Evolutionary conservation across 2,113 vertebrate species (phyloP), one percentile per base, ranked within the genome.

Genomic region (Tetrao urogallus): DNA sequence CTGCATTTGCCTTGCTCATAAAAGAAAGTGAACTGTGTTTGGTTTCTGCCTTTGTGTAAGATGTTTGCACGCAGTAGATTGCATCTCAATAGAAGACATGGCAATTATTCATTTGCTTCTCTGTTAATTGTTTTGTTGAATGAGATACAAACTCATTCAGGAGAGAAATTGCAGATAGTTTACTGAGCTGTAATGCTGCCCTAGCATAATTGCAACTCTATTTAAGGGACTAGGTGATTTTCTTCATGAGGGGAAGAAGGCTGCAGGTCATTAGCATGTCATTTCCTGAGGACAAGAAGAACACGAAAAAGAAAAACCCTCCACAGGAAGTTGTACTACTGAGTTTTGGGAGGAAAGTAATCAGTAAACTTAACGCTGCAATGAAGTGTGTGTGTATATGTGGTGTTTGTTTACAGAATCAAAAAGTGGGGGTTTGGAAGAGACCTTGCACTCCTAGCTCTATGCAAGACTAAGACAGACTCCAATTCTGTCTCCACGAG

Each of bases 101-200:
- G 15, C 14, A 42, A 43, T 89, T 92, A 95, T 89, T 95, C 93
- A 95, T 92, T 94, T 81, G 45, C 64, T 95, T 97, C 81, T 83
- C 30, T 95, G 95, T 93, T 86, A 91, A 90, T 96, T 96, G 42
- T 42, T 14, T 42, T 16, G 42, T 14, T 13, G 42, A 42, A 6
- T 15, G 4, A 95, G 74, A 90, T 97, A n/a, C n/a, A n/a, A n/a
- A n/a, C n/a, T n/a, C n/a, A n/a, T 92, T 94, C 88, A 91, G 82
- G 72, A 91, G 60, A 66, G 92, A 94, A 96, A 96, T 92, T 80
- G 1, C 66, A 96, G 86, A 89, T 96, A 93, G 96, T 96, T 96
- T 95, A 92, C 86, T 94, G 86, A 77, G 63, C 94, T 97, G 96
- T 88, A 79, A 94, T 94, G 92, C 76, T 89, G 86, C 77, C 90